A percentile compares a stretch with the other conserved stretches of the same genome.
phyloP scores from a whole-genome alignment of 2,888 invertebrate genomes.

The Hirtodrosophila alboralis region DNA sequence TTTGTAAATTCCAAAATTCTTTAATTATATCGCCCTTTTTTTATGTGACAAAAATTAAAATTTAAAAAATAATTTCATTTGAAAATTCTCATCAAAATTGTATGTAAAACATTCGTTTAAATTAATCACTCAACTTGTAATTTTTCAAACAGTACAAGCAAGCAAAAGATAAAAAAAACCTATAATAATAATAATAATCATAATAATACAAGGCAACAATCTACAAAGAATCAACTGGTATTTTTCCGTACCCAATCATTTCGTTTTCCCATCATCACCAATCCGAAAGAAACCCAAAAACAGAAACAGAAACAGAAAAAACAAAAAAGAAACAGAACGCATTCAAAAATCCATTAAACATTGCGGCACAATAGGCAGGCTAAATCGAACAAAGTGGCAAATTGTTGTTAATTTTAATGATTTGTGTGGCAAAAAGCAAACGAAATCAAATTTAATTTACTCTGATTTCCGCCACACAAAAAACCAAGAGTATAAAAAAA shows the following conservation, averaged over 20 bases:
- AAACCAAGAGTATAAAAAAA: not conserved
- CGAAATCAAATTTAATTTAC: constrained; percentile 31
- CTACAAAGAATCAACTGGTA: constrained; percentile 59
- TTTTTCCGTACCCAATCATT: constrained; percentile 54
- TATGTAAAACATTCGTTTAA: constrained; percentile 3
- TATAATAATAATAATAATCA: constrained; percentile 20
- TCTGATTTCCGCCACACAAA: constrained; percentile 28
- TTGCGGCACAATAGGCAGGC: constrained; percentile 35
- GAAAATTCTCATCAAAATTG: not conserved
- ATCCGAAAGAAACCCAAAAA: constrained; percentile 41
- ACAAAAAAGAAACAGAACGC: constrained; percentile 36
- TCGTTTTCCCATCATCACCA: constrained; percentile 45
- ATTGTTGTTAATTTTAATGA: constrained; percentile 68
- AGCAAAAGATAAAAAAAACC: constrained; percentile 26
- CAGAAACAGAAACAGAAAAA: constrained; percentile 24
- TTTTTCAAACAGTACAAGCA: constrained; percentile 37
- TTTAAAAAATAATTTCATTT: not conserved
- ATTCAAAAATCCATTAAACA: constrained; percentile 30
- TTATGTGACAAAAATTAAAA: too few relatives aligned
- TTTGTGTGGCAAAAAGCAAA: constrained; percentile 10
- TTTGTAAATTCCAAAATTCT: too few relatives aligned
- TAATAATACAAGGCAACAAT: constrained; percentile 34
- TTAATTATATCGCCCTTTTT: too few relatives aligned
- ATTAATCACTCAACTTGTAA: constrained; percentile 41
- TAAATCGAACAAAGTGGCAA: constrained; percentile 60